Evolutionary conservation across 23 tunicate genomes (phyloP).

Genomic region (Halocynthia roretzi): DNA sequence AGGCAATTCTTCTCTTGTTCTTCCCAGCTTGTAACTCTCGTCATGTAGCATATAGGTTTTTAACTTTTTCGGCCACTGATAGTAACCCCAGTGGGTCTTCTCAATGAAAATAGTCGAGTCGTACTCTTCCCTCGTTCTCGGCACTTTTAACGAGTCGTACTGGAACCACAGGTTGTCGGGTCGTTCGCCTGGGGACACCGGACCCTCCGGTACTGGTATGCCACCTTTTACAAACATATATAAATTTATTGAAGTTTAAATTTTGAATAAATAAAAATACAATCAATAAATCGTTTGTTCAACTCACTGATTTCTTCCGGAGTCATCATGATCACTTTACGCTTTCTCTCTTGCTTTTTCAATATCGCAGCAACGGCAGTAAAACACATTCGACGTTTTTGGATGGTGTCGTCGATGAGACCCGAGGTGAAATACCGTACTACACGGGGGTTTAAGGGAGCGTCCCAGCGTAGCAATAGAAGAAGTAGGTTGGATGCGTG

Average conservation of each 20-base stretch:
- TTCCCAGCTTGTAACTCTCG: constrained; percentile 40
- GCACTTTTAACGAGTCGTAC: constrained; percentile 28
- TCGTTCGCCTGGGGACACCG: constrained; percentile 53
- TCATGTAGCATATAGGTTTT: constrained; percentile 60
- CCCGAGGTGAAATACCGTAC: constrained; percentile 12
- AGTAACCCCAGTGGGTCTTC: constrained; percentile 89
- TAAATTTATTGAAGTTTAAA: too few species aligned
- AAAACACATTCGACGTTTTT: constrained; percentile 34
- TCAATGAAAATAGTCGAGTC: constrained; percentile 63
- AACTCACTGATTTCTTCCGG: constrained; percentile 32
- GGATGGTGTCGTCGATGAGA: constrained; percentile 51
- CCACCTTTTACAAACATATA: neutral
- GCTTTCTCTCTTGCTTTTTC: constrained; percentile 58
- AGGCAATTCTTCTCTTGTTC: constrained; percentile 34
- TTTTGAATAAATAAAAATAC: neutral
- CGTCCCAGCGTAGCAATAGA: constrained; percentile 23
- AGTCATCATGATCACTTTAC: constrained; percentile 29
- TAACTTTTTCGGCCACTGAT: constrained; percentile 67
- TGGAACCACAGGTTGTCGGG: constrained; percentile 52
- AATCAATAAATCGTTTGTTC: neutral
- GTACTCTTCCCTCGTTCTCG: constrained; percentile 45
- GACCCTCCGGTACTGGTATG: neutral
- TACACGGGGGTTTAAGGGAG: constrained; percentile 7
- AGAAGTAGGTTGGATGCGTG: neutral
- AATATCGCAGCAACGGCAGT: constrained; percentile 47